Evolutionary conservation across 2,113 vertebrate genomes (phyloP).

Genomic region (Addax nasomaculatus): DNA sequence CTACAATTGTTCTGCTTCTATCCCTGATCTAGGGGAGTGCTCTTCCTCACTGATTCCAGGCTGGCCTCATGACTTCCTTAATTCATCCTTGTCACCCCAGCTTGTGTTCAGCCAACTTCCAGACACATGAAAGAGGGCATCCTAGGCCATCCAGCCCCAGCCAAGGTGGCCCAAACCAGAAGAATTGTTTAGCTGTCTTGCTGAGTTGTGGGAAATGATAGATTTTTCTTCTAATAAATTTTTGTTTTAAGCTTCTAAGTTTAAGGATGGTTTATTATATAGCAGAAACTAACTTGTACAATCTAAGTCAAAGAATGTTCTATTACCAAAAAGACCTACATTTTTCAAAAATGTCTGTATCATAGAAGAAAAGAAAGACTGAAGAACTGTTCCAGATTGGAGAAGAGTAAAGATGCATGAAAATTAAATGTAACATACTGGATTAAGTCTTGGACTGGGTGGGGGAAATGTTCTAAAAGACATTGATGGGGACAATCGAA

Average conservation of each 20-base stretch:
- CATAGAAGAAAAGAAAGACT: background rate
- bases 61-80: background rate
- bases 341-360: background rate
- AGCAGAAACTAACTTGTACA: background rate
- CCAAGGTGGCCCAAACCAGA: background rate
- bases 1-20: background rate
- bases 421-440: background rate
- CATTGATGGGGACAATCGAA: background rate
- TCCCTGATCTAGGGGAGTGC: background rate
- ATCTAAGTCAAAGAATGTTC: background rate
- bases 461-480: background rate
- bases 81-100: background rate
- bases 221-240: background rate
- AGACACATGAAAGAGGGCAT: background rate
- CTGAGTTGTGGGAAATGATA: background rate
- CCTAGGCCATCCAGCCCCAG: background rate
- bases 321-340: background rate
- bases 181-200: background rate
- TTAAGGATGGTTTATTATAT: background rate
- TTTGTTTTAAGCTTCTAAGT: background rate
- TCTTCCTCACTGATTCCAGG: background rate
- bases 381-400: background rate
- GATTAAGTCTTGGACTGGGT: background rate
- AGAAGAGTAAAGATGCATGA: background rate
- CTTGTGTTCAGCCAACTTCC: background rate